Evolutionary conservation across 2,113 vertebrate species (phyloP).

Genomic region (Pluvialis apricaria): DNA sequence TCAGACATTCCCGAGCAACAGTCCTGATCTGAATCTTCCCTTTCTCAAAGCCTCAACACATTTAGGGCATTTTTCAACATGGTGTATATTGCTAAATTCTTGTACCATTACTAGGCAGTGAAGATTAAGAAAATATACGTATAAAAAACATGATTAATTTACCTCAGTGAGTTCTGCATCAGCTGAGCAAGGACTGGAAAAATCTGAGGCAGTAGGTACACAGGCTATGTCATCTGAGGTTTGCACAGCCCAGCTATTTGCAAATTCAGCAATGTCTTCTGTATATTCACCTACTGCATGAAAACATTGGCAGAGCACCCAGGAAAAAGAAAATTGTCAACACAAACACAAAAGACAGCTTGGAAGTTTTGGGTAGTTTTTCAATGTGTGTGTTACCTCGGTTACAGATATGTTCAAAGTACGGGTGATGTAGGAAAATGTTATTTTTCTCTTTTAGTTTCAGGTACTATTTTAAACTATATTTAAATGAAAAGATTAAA

Average conservation of each 20-base stretch:
- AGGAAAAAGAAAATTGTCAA: background rate
- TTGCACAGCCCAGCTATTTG: slow-evolving; percentile 91
- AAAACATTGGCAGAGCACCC: background rate
- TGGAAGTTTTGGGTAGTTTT: background rate
- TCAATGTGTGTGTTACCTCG: background rate
- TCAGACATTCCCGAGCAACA: background rate
- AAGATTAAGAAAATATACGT: background rate
- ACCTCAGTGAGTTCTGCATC: slow-evolving; percentile 87
- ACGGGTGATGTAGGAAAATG: rapidly evolving
- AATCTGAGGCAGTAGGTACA: slow-evolving; percentile 83
- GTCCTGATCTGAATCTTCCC: background rate
- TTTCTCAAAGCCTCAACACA: background rate
- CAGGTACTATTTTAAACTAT: background rate
- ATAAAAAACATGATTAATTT: slow-evolving; percentile 11
- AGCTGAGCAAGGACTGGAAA: slow-evolving; percentile 86
- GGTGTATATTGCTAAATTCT: background rate
- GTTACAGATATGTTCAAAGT: background rate
- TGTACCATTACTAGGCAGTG: background rate
- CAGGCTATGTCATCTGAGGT: slow-evolving; percentile 80
- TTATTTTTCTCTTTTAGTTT: background rate
- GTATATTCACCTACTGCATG: slow-evolving; percentile 72
- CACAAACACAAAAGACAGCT: background rate
- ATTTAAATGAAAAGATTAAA: background rate
- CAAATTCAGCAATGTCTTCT: slow-evolving; percentile 89
- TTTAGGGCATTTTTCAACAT: background rate